Conservation (phyloP, 2,113 vertebrate genomes). For the Scortum barcoo region DNA sequence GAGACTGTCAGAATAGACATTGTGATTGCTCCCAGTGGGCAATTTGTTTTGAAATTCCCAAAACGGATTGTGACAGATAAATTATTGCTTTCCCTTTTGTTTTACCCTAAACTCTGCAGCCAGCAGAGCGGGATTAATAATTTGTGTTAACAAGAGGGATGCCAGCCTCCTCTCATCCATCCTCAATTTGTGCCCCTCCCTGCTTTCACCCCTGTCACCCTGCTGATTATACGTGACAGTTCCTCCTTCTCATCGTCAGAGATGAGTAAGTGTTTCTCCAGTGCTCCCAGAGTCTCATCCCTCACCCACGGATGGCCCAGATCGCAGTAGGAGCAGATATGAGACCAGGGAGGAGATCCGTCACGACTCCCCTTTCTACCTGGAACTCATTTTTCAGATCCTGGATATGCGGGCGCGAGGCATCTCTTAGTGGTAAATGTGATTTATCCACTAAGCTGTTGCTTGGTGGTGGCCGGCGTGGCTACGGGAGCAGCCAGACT, state of each 20-base stretch:
- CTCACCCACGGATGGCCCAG: slow-evolving; percentile 68
- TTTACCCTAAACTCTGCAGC: slow-evolving; percentile 53
- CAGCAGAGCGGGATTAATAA: slow-evolving; percentile 60
- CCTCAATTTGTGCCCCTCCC: slow-evolving; percentile 56
- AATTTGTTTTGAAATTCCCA: slow-evolving; percentile 33
- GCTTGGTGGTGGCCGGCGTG: slow-evolving; percentile 51
- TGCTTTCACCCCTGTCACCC: slow-evolving; percentile 53
- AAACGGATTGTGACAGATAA: slow-evolving; percentile 44
- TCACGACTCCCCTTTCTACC: slow-evolving; percentile 70
- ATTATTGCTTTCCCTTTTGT: slow-evolving; percentile 45
- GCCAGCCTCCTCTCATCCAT: slow-evolving; percentile 56
- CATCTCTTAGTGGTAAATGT: slow-evolving; percentile 70
- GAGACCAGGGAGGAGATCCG: slow-evolving; percentile 70
- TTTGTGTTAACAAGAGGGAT: slow-evolving; percentile 70
- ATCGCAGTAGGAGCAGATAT: slow-evolving; percentile 76
- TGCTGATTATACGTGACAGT: slow-evolving; percentile 70
- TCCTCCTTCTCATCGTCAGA: slow-evolving; percentile 63
- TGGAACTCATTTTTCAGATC: slow-evolving; percentile 69
- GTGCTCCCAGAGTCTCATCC: slow-evolving; percentile 63
- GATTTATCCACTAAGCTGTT: slow-evolving; percentile 73
- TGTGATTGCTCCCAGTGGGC: slow-evolving; percentile 25
- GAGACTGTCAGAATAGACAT: slow-evolving; percentile 30
- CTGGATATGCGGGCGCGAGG: slow-evolving; percentile 43
- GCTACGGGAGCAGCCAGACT: slow-evolving; percentile 55
- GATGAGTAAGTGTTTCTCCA: slow-evolving; percentile 73